phyloP scores from a whole-genome alignment of 2,888 invertebrate genomes.

The Ceriagrion tenellum region DNA sequence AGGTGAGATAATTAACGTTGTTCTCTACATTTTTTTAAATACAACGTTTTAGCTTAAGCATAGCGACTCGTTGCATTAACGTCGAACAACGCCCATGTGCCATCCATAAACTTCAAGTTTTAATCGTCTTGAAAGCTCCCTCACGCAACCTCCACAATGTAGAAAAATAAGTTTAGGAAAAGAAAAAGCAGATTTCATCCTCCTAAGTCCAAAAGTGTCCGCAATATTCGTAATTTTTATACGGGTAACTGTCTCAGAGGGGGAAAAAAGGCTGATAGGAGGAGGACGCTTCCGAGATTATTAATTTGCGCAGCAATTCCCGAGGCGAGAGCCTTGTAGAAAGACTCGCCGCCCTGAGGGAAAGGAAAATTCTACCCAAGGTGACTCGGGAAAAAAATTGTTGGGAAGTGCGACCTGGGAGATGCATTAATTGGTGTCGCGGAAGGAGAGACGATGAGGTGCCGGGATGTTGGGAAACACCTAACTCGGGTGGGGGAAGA shows the following conservation, averaged over 20 bases:
- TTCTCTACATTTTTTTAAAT: not conserved
- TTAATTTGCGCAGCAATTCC: not conserved
- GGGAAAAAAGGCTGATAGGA: not conserved
- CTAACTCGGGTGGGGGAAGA: not conserved
- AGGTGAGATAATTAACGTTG: not conserved
- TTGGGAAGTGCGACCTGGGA: not conserved
- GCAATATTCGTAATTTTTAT: not conserved
- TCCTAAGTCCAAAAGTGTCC: not conserved
- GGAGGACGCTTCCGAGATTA: not conserved
- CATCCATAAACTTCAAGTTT: not conserved
- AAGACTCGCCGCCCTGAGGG: not conserved
- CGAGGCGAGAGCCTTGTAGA: not conserved
- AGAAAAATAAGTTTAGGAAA: not conserved
- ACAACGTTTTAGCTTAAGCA: not conserved
- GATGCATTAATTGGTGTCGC: not conserved
- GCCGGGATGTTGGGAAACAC: not conserved
- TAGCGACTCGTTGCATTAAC: not conserved
- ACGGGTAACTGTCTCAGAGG: not conserved
- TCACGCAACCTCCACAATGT: not conserved
- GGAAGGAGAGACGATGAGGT: not conserved
- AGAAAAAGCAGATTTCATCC: not conserved
- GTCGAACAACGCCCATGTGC: not conserved
- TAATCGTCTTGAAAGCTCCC: not conserved
- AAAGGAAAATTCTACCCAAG: not conserved
- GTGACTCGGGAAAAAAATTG: not conserved